phyloP scores from a whole-genome alignment of 2,797 vertebrate species.

The Pteropus rufus region DNA sequence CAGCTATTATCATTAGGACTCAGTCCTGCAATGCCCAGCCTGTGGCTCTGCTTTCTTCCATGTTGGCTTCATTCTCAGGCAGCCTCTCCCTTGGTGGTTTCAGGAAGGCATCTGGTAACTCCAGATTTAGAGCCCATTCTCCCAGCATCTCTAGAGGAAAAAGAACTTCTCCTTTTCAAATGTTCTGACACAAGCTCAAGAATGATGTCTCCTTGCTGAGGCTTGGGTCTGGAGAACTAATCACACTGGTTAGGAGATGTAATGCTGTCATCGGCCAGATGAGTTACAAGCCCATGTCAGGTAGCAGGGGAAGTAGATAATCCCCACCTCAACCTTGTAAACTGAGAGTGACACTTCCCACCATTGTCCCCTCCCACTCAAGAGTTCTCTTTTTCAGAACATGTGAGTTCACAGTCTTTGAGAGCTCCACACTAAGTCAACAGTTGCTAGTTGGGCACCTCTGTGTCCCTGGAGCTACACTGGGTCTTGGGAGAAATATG shows the following conservation, averaged over 20 bases:
- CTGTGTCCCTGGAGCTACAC: neutral
- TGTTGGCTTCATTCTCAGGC: neutral
- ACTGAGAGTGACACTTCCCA: neutral
- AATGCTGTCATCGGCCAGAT: neutral
- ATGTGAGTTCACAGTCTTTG: neutral
- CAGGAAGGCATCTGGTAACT: neutral
- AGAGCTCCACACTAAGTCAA: neutral
- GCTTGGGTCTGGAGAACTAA: neutral
- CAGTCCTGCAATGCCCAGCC: neutral
- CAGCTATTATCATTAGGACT: neutral
- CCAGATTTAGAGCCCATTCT: neutral
- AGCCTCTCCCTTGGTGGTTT: neutral
- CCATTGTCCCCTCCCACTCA: neutral
- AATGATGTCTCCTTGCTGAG: neutral
- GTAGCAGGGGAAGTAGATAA: neutral
- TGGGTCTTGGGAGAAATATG: neutral
- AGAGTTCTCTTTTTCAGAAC: neutral
- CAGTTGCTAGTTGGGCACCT: neutral
- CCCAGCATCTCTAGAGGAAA: neutral
- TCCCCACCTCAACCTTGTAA: too few relatives aligned
- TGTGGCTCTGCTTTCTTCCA: neutral
- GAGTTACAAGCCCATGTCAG: neutral
- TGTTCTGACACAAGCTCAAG: neutral
- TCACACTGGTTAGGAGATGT: neutral
- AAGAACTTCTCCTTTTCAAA: neutral